Evolutionary conservation across 2,888 invertebrate species (phyloP), one percentile per base, ranked within the genome.

Genomic region (Lymantria dispar): DNA sequence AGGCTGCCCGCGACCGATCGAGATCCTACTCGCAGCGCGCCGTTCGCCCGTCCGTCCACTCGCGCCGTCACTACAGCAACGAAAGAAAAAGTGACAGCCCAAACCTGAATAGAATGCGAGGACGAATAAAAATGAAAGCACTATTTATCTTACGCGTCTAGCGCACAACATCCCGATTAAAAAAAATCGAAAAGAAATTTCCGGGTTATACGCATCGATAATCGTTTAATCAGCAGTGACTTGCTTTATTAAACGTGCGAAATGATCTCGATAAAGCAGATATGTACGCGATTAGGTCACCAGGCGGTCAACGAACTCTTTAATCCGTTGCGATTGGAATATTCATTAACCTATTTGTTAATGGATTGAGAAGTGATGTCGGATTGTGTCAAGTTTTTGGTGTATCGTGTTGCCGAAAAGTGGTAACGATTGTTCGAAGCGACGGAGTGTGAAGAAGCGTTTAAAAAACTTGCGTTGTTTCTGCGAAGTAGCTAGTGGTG

Each of bases 61-160:
- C 45, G 39, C 52, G 43, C 60, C 68, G 60, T 64, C 64, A 64
- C 70, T 67, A 69, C 69, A 69, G 73, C 76, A 85, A 85, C 83
- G 90, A 91, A 90, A 90, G 83, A 90, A 91, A 91, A 91, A 91
- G 91, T 91, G 89, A 88, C 87, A 81, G 81, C 80, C 87, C 83
- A 84, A 89, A 88, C 88, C 86, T 84, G 87, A 88, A 87, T 85
- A 87, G 86, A 85, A 83, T 80, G 78, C 82, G 83, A 85, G 89
- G 88, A 87, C 90, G 85, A 78, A 85, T 87, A 90, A 90, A 91
- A 91, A 88, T 85, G 91, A 91, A 90, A 91, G 90, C 88, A 79
- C 62, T 70, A 64, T 70, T 74, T 77, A 75, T 72, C 64, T 77
- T 65, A 57, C 61, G 55, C 63, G 58, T 67, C 69, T 66, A 71